Percentiles rank a stretch among this genome's conserved stretches.
phyloP scores from a whole-genome alignment of 64 coral and sea anemone genomes.

The Exaiptasia diaphana region DNA sequence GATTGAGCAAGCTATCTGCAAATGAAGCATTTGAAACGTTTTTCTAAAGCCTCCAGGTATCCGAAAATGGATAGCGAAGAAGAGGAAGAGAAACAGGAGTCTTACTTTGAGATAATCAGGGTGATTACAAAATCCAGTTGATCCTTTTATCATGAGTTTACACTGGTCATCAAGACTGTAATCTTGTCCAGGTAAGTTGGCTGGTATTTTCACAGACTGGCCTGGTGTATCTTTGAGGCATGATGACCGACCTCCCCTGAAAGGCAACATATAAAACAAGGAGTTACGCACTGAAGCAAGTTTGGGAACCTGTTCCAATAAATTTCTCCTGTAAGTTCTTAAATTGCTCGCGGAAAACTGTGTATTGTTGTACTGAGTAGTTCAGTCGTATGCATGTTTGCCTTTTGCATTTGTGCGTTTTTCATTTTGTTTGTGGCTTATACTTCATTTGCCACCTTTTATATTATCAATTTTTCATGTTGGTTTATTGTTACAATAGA shows the following conservation, averaged over 20 bases:
- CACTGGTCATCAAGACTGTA: constrained; percentile 8
- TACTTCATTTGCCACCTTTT: too few species aligned
- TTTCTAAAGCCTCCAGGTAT: neutral
- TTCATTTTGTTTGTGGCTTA: too few species aligned
- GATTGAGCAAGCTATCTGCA: constrained; percentile 40
- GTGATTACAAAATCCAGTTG: neutral
- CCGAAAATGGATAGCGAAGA: neutral
- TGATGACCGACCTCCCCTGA: neutral
- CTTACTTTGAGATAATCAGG: neutral
- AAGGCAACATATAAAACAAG: too few species aligned
- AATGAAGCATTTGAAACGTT: neutral
- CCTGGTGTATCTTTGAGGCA: neutral
- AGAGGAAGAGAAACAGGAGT: neutral
- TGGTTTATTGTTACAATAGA: too few species aligned
- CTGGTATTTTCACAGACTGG: neutral
- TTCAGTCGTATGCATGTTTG: too few species aligned
- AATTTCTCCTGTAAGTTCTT: neutral
- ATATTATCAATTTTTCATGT: too few species aligned
- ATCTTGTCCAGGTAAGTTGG: neutral
- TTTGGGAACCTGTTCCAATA: neutral
- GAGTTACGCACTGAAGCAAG: neutral
- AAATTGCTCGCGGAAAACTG: too few species aligned
- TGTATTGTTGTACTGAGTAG: too few species aligned
- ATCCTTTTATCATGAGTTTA: neutral
- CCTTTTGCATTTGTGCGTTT: too few species aligned